Conservation (phyloP, 2,888 invertebrate species). For the Choristoneura rosaceana region DNA sequence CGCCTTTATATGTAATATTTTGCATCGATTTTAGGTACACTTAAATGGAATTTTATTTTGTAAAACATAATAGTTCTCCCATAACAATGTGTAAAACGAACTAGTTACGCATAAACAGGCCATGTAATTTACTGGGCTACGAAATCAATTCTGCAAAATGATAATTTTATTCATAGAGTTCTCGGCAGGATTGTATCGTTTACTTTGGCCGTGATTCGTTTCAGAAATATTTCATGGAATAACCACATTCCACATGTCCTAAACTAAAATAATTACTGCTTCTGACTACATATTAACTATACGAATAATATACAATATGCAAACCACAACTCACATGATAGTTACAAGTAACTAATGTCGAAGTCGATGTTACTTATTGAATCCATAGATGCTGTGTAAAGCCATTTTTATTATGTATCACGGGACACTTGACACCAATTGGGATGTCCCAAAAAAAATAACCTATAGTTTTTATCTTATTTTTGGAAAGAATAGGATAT, state of each 20-base stretch:
- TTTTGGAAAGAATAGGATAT: too few species aligned
- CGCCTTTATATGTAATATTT: too few species aligned
- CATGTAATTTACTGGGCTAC: constrained; percentile 75
- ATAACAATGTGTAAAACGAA: constrained; percentile 48
- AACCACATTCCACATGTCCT: constrained; percentile 58
- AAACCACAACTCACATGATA: too few species aligned
- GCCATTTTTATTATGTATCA: too few species aligned
- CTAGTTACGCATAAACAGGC: constrained; percentile 68
- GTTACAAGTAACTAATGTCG: too few species aligned
- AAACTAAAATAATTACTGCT: constrained; percentile 45
- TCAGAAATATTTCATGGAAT: constrained; percentile 77
- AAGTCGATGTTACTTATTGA: too few species aligned
- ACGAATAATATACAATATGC: not conserved
- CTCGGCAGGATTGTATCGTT: constrained; percentile 81
- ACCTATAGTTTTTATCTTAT: too few species aligned
- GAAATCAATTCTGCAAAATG: constrained; percentile 83
- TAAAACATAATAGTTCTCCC: constrained; percentile 8
- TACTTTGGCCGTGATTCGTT: constrained; percentile 82
- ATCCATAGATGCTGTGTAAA: too few species aligned
- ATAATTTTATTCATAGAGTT: constrained; percentile 85
- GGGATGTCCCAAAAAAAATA: too few species aligned
- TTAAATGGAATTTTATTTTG: not conserved
- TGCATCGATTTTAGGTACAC: too few species aligned
- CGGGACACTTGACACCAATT: too few species aligned
- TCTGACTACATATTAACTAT: constrained; percentile 22